Evolutionary conservation across 2,888 invertebrate genomes (phyloP), one percentile per base, ranked within the genome.

Genomic region (Melinopterus prodromus): DNA sequence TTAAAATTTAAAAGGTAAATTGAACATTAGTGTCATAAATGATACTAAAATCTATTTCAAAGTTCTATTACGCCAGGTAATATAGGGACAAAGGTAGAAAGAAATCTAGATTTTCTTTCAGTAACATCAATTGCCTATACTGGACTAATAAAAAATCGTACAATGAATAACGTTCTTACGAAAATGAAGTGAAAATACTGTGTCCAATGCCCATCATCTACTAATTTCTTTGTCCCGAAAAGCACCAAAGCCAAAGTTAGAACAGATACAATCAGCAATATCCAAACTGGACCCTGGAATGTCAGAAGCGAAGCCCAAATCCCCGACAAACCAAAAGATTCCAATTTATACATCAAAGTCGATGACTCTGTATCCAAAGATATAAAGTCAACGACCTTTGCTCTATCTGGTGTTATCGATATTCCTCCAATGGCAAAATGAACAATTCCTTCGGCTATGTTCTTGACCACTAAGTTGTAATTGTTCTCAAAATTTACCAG

Each of bases 381-480:
- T 6, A 83, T 81, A 76, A 83, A 85, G 2, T 81, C 79, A 26
- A 82, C 82, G 14, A 53, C 75, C 14, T 74, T 53, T n/a, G 80
- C 80, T 69, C 83, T 79, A 14, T 80, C 69, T 7, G 77, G 78
- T 7, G 83, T 84, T 16, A 83, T 80, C 6, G 82, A 81, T 26
- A 85, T 71, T 16, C 82, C 84, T 14, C 85, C 85, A 38, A 85
- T 84, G 1, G 83, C 81, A 38, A 85, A 81, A 77, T 85, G 84
- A 6, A 81, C 38, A 2, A 38, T 80, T 53, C 77, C 71, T 7
- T 79, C 77, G 7, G 75, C 35, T 2, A 78, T 69, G 35, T 76
- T 78, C 12, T 81, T 77, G 37, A 81, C 36, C 12, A 82, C 77
- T 38, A 79, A 78, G 2, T 38, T 6, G n/a, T 77, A 79, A 53